phyloP scores from a whole-genome alignment of 2,888 invertebrate species.

The Epirrita christyi region DNA sequence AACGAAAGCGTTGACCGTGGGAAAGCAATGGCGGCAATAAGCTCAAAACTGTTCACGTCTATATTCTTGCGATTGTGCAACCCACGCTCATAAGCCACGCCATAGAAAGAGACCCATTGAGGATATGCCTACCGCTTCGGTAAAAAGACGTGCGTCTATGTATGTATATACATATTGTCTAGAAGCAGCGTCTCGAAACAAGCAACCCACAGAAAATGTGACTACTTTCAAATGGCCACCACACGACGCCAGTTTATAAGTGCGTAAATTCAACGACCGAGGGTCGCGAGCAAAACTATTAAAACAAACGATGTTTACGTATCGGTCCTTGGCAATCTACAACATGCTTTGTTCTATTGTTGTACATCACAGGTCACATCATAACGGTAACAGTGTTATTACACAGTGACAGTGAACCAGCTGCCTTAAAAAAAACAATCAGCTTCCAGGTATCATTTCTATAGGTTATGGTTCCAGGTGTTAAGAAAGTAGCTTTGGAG shows the following conservation, averaged over 20 bases:
- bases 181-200: background rate
- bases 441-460: background rate
- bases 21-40: too few species aligned
- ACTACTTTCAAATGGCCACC: background rate
- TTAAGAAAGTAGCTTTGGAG: too few species aligned
- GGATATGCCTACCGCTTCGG: too few species aligned
- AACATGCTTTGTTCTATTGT: constrained; percentile 73
- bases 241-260: constrained; percentile 10
- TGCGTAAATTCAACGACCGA: constrained; percentile 43
- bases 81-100: too few species aligned
- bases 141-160: too few species aligned
- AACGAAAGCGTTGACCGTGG: too few species aligned
- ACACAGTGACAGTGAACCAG: constrained; percentile 12
- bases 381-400: constrained; percentile 10
- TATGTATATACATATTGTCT: too few species aligned
- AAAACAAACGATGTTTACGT: constrained; percentile 69
- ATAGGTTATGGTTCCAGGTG: too few species aligned
- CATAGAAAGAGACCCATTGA: too few species aligned
- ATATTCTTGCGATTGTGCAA: too few species aligned
- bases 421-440: constrained; percentile 3
- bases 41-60: too few species aligned
- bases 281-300: constrained; percentile 48
- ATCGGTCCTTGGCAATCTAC: constrained; percentile 50
- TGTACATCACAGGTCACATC: constrained; percentile 33
- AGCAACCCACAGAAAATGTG: background rate